These are phyloP conservation scores for Bimastos eiseni DNA, from an alignment of 2,888 invertebrate genomes.

Conservation along the genomic window DNA sequence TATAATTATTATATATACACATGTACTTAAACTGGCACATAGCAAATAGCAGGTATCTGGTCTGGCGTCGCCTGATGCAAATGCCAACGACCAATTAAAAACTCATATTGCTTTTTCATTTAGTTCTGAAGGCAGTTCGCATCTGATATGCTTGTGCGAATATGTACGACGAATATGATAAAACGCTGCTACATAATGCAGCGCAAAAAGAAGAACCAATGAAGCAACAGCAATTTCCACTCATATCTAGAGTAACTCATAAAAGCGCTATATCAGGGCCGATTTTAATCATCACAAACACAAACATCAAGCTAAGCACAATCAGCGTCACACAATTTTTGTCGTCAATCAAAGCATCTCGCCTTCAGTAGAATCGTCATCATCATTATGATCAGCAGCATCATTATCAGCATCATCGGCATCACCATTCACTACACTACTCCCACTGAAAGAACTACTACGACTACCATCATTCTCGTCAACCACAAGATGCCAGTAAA, in stretches of 20 bases:
- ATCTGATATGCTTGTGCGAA: not conserved
- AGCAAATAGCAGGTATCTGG: too few relatives aligned
- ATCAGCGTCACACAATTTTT: not conserved
- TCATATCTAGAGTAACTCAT: too few relatives aligned
- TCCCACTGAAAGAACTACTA: not conserved
- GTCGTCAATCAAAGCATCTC: too few relatives aligned
- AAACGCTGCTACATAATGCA: too few relatives aligned
- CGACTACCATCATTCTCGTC: not conserved
- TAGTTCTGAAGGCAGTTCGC: not conserved
- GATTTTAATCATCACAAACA: not conserved
- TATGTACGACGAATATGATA: too few relatives aligned
- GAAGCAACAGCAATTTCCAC: too few relatives aligned
- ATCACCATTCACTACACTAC: not conserved
- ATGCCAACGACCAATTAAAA: not conserved
- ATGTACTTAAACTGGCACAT: not conserved
- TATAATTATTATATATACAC: not conserved
- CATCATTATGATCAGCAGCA: not conserved
- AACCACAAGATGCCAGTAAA: not conserved
- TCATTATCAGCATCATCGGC: not conserved
- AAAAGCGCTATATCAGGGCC: too few relatives aligned
- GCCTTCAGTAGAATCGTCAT: not conserved
- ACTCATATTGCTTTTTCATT: not conserved
- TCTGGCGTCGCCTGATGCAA: too few relatives aligned
- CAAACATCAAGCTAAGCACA: not conserved
- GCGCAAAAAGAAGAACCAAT: too few relatives aligned